A percentile compares a stretch with the other conserved stretches of the same genome.
These are phyloP conservation scores for Drosophila ercepeae DNA, from an alignment of 1,140 invertebrate genomes.

Conservation along the genomic window DNA sequence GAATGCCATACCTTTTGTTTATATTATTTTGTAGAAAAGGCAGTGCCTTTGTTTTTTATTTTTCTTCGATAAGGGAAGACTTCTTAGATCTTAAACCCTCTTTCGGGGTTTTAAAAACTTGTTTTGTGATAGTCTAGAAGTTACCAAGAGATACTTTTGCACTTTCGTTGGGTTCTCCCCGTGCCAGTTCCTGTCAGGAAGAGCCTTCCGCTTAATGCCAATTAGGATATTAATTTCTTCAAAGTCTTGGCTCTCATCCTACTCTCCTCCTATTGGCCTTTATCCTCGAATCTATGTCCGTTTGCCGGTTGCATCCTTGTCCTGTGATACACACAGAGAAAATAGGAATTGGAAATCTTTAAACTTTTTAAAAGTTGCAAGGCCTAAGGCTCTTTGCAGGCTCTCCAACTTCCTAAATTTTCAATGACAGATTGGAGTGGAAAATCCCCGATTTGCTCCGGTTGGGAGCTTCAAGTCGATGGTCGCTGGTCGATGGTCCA, in stretches of 20 bases:
- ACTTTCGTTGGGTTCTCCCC: no score
- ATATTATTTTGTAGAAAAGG: conserved; percentile 1
- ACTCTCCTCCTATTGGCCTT: background rate
- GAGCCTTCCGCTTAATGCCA: conserved; percentile 78
- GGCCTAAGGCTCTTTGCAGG: no score
- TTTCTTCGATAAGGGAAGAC: conserved; percentile 8
- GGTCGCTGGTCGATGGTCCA: background rate
- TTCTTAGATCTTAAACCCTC: background rate
- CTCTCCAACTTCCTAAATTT: no score
- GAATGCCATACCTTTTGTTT: conserved; percentile 8
- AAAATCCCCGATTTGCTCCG: background rate
- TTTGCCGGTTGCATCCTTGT: conserved; percentile 20
- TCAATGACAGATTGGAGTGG: background rate
- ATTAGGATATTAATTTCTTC: conserved; percentile 77
- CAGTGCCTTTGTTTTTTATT: background rate
- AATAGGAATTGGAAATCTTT: no score
- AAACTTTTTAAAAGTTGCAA: no score
- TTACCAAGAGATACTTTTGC: no score
- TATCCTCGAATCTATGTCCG: conserved; percentile 2
- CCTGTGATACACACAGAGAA: no score
- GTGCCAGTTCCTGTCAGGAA: no score
- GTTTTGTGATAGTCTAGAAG: no score
- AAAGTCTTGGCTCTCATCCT: background rate
- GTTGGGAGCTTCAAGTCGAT: background rate
- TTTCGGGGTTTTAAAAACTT: no score